phyloP scores from a whole-genome alignment of 2,888 invertebrate species.

The Drosophila buzzatii region DNA sequence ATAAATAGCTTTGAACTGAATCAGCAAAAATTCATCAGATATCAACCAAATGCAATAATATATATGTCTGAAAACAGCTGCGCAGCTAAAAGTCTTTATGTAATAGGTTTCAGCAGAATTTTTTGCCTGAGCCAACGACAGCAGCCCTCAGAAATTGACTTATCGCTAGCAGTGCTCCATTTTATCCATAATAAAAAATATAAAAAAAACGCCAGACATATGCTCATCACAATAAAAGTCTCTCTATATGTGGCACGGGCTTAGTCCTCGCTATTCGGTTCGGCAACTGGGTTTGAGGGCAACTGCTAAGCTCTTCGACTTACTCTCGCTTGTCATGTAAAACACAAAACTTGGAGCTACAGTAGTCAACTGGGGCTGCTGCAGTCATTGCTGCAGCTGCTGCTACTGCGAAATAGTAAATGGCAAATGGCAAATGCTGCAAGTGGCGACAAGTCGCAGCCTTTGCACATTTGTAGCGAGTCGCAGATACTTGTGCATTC shows the following conservation, averaged over 20 bases:
- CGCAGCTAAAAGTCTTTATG: background rate
- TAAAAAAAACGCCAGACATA: conserved; percentile 1
- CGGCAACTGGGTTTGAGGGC: conserved; percentile 13
- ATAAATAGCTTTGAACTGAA: background rate
- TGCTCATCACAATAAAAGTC: conserved; percentile 24
- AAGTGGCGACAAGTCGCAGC: conserved; percentile 76
- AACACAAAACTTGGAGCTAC: conserved; percentile 65
- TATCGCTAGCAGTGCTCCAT: conserved; percentile 11
- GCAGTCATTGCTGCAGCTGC: conserved; percentile 18
- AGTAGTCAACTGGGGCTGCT: conserved; percentile 12
- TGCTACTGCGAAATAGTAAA: conserved; percentile 24
- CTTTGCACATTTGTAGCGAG: conserved; percentile 67
- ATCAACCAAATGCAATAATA: background rate
- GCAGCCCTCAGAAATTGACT: conserved; percentile 4
- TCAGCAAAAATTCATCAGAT: background rate
- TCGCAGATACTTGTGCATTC: conserved; percentile 24
- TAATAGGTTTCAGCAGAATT: background rate
- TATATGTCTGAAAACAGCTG: background rate
- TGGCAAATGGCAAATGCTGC: conserved; percentile 46
- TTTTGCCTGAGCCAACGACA: background rate
- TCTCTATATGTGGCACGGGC: conserved; percentile 12
- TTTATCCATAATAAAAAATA: background rate
- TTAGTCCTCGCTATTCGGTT: conserved; percentile 25
- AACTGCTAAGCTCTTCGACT: conserved; percentile 47
- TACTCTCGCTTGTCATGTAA: conserved; percentile 70